Evolutionary conservation across 2,797 vertebrate genomes (phyloP).

Genomic region (Sebastolobus alascanus): DNA sequence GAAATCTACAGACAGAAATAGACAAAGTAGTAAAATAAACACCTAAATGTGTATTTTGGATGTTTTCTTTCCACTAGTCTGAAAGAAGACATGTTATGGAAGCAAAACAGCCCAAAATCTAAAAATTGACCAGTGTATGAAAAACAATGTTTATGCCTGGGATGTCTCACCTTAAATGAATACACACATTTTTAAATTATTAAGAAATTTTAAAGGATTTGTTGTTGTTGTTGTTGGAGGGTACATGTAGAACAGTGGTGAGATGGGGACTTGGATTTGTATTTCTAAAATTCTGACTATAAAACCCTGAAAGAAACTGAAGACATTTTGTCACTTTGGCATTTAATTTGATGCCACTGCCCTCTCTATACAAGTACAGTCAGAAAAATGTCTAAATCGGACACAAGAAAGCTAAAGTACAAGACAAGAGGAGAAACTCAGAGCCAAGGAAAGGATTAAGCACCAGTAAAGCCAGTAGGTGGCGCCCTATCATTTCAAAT

Average conservation of each 20-base stretch:
- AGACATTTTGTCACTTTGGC: not conserved
- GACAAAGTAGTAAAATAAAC: too few relatives aligned
- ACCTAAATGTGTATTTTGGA: too few relatives aligned
- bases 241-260: not conserved
- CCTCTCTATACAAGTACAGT: not conserved
- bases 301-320: not conserved
- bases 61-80: too few relatives aligned
- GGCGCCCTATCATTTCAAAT: constrained; percentile 62
- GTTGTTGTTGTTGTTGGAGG: not conserved
- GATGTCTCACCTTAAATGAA: not conserved
- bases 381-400: not conserved
- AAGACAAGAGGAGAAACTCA: too few relatives aligned
- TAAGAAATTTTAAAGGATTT: not conserved
- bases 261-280: not conserved
- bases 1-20: too few relatives aligned
- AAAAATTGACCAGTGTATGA: too few relatives aligned
- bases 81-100: too few relatives aligned
- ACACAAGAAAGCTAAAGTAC: not conserved
- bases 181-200: not conserved
- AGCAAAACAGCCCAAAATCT: too few relatives aligned
- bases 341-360: not conserved
- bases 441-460: not conserved
- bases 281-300: not conserved
- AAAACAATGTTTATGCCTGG: too few relatives aligned
- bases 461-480: constrained; percentile 52